These are phyloP conservation scores for Cotesia vestalis DNA, from an alignment of 1,140 invertebrate species.

Conservation along the genomic window DNA sequence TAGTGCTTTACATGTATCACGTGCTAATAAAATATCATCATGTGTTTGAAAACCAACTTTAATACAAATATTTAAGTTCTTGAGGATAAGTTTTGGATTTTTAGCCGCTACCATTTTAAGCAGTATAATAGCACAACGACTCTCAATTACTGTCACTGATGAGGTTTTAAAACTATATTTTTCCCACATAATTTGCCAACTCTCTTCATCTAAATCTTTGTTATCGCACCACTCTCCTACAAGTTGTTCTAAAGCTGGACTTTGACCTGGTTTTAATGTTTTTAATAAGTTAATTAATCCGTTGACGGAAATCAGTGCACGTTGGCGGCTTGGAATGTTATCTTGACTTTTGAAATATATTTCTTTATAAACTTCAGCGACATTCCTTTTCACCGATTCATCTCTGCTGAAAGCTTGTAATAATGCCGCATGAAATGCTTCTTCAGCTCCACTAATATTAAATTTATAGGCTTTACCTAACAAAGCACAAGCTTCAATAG, in stretches of 20 bases:
- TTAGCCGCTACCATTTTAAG: constrained; percentile 76
- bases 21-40: constrained; percentile 68
- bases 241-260: constrained; percentile 76
- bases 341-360: constrained; percentile 67
- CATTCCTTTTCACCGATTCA: constrained; percentile 69
- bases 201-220: constrained; percentile 68
- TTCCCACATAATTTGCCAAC: constrained; percentile 80
- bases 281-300: constrained; percentile 45
- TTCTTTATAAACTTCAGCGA: constrained; percentile 72
- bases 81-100: constrained; percentile 66
- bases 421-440: constrained; percentile 79
- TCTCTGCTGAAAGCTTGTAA: constrained; percentile 72
- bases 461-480: constrained; percentile 84
- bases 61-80: constrained; percentile 71
- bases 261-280: constrained; percentile 66
- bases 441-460: constrained; percentile 75
- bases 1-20: constrained; percentile 71
- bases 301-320: constrained; percentile 47
- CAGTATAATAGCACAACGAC: constrained; percentile 75
- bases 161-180: constrained; percentile 81
- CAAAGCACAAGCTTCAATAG: constrained; percentile 85
- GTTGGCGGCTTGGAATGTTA: constrained; percentile 49
- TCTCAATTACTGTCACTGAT: constrained; percentile 73
- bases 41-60: constrained; percentile 68
- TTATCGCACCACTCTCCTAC: constrained; percentile 73